These are phyloP conservation scores for Nycticryphes semicollaris DNA, from an alignment of 2,113 vertebrate species.

Conservation along the genomic window DNA sequence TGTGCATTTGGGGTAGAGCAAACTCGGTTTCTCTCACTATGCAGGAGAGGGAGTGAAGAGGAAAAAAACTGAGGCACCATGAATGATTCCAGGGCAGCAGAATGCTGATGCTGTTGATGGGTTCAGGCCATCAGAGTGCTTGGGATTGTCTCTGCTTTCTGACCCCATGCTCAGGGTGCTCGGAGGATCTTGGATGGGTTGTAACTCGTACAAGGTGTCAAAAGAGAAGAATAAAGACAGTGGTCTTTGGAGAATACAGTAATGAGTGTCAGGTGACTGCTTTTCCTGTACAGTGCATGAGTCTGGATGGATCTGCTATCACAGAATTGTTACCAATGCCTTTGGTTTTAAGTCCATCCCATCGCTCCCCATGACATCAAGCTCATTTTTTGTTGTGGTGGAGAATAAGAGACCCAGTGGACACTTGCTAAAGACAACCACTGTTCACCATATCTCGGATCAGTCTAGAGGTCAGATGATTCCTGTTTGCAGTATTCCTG, in stretches of 20 bases:
- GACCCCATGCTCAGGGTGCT: rapidly evolving
- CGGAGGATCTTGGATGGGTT: background rate
- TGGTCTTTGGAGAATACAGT: background rate
- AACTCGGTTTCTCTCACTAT: background rate
- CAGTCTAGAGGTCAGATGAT: background rate
- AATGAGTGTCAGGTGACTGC: background rate
- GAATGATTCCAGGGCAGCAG: background rate
- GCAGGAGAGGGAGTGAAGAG: background rate
- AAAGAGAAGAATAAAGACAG: background rate
- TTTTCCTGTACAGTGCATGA: background rate
- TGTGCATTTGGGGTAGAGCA: background rate
- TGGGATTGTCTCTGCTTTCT: background rate
- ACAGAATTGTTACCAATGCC: background rate
- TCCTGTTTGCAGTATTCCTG: background rate
- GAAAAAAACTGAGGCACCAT: background rate
- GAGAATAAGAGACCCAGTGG: background rate
- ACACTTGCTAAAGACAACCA: background rate
- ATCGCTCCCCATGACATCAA: rapidly evolving
- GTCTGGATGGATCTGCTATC: background rate
- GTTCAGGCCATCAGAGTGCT: background rate
- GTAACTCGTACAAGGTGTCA: background rate
- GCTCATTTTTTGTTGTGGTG: background rate
- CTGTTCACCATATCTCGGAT: background rate
- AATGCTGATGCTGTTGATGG: background rate
- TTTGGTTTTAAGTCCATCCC: background rate